Percentiles rank a stretch among this genome's conserved stretches.
Conservation (phyloP, 2,113 vertebrate genomes). For the Lanius ludovicianus region DNA sequence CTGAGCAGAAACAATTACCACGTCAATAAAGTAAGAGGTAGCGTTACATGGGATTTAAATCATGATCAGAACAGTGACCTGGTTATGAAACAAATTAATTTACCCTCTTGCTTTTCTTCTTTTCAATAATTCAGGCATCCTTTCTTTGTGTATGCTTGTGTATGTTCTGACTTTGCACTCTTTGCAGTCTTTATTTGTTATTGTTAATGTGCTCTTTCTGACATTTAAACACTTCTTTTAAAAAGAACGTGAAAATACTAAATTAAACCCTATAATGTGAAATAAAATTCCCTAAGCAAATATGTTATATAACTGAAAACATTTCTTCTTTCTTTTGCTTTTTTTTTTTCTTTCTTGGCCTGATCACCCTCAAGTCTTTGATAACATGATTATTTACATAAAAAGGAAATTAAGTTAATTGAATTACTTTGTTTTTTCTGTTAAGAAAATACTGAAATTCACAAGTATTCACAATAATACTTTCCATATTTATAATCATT, state of each 20-base stretch:
- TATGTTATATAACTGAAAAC: neutral
- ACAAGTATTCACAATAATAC: neutral
- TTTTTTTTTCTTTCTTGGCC: neutral
- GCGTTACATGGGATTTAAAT: constrained; percentile 81
- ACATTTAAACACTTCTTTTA: neutral
- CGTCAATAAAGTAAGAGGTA: constrained; percentile 76
- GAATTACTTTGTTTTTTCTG: neutral
- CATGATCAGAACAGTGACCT: constrained; percentile 74
- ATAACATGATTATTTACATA: neutral
- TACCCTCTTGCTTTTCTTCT: constrained; percentile 62
- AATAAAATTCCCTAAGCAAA: neutral
- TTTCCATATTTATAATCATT: neutral
- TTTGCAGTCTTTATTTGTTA: neutral
- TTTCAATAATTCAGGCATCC: constrained; percentile 80
- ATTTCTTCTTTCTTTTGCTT: neutral
- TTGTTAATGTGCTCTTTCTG: constrained; percentile 19
- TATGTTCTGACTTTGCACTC: neutral
- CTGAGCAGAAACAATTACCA: constrained; percentile 86
- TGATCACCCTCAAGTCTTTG: neutral
- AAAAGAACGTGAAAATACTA: constrained; percentile 13
- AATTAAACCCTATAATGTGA: neutral
- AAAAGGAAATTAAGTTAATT: neutral
- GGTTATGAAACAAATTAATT: constrained; percentile 84
- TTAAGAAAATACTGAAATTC: neutral
- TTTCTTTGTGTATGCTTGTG: constrained; percentile 8